phyloP scores from a whole-genome alignment of 1,140 invertebrate genomes.

The Trichoplusia ni region DNA sequence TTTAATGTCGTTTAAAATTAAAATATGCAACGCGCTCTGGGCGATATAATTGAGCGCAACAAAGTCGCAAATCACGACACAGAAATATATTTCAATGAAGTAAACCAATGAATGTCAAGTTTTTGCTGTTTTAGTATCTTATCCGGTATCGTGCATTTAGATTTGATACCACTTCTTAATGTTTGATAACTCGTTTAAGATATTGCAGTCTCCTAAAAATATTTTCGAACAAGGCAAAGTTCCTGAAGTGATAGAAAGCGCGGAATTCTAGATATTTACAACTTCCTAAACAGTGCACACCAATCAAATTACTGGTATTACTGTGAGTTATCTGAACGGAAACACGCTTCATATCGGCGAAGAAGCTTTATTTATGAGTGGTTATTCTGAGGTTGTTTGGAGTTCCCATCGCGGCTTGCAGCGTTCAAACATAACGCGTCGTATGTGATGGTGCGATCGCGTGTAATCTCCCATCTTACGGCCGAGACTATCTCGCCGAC shows the following conservation, averaged over 20 bases:
- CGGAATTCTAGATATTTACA: constrained; percentile 36
- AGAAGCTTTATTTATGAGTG: constrained; percentile 55
- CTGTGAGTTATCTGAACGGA: constrained; percentile 49
- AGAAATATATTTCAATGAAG: constrained; percentile 7
- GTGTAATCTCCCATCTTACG: constrained; percentile 52
- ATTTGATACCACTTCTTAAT: too few relatives aligned
- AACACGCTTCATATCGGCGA: constrained; percentile 45
- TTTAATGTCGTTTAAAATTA: constrained; percentile 68
- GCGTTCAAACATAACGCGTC: constrained; percentile 51
- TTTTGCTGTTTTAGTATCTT: background rate
- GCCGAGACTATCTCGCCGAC: constrained; percentile 37
- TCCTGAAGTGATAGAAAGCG: constrained; percentile 4
- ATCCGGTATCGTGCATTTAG: too few relatives aligned
- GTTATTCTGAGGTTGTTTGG: constrained; percentile 58
- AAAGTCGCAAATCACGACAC: constrained; percentile 49
- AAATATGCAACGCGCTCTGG: constrained; percentile 40
- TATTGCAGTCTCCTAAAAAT: background rate
- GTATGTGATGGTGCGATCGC: constrained; percentile 42
- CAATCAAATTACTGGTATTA: constrained; percentile 45
- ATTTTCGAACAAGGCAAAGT: background rate
- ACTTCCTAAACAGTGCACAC: constrained; percentile 43
- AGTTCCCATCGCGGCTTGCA: constrained; percentile 53
- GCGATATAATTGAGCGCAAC: constrained; percentile 46
- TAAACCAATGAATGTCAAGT: background rate
- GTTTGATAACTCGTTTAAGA: background rate